Base-by-base conservation (phyloP, 2,888 invertebrate genomes). In the Megalurothrips usitatus region DNA sequence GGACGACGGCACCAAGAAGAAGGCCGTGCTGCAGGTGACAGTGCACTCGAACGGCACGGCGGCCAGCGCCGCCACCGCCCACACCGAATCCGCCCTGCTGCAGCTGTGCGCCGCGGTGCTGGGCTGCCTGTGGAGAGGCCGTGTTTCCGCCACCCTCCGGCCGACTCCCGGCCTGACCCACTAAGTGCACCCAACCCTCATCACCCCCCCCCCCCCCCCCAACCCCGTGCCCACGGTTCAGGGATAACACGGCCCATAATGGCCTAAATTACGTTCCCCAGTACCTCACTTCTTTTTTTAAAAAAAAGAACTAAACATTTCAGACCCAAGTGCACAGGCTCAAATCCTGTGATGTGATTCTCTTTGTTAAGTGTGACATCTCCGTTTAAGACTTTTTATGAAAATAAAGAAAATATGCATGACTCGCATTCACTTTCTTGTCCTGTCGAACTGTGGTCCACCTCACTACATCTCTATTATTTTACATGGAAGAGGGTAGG, bases 261-360 rank as follows among this genome's bases (percentile, higher is more conserved):
- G 19, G 63, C n/a, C 19, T 19, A 9, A 68, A 23, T 19, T 11
- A 9, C 68, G 8, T 11, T 9, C 23, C 11, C 11, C 23, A 68
- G 12, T 10, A 23, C n/a, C 23, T 11, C n/a, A 23, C 68, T 3
- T 17, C 19, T 63, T 63, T 14, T 1, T 9, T 23, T 23, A 23
- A 68, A 23, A 23, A n/a, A n/a, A 12, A 63, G 17, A 23, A 68
- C 10, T 68, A 11, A 0, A 75, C 26, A 10, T 26, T 75, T 26
- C 23, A 26, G 26, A 26, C 9, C 26, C 12, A 11, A 26, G 68
- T 23, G 26, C 9, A 26, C 23, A 9, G 26, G 68, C 68, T 75
- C 68, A 75, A 75, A 75, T 75, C 26, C 68, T 75, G 68, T 75
- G 68, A 75, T 75, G 68, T 75, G 68, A 75, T 75, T 75, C 26